Conservation (phyloP, 2,888 invertebrate species). For the Caenorhabditis becei region DNA sequence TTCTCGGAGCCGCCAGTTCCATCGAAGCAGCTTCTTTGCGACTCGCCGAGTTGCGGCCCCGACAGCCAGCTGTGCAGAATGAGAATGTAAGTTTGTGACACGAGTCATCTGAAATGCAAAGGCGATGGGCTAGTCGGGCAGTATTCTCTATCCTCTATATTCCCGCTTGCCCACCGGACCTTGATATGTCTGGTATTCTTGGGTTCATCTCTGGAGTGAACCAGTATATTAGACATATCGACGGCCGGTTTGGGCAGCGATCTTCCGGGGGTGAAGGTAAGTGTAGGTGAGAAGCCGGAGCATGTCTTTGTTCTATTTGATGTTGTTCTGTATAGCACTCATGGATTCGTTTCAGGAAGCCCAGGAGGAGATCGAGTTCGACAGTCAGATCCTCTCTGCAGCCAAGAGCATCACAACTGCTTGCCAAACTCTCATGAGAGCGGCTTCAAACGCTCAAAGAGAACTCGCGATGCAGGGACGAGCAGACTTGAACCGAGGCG, state of each 20-base stretch:
- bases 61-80: constrained; percentile 50
- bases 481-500: constrained; percentile 16
- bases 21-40: constrained; percentile 98
- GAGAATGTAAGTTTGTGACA: constrained; percentile 40
- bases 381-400: constrained; percentile 98
- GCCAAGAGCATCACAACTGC: constrained; percentile 98
- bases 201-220: constrained; percentile 89
- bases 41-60: constrained; percentile 91
- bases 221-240: constrained; percentile 99
- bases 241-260: constrained; percentile 62
- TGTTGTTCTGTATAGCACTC: background rate
- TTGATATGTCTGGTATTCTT: constrained; percentile 99
- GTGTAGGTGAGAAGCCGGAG: constrained; percentile 21
- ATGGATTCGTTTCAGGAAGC: background rate
- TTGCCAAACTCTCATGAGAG: constrained; percentile 95
- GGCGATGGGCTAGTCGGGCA: constrained; percentile 18
- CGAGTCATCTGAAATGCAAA: background rate
- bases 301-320: background rate
- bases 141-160: constrained; percentile 32
- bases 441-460: constrained; percentile 96
- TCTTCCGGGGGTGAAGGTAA: constrained; percentile 4
- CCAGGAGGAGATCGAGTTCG: constrained; percentile 96
- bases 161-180: constrained; percentile 59
- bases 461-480: constrained; percentile 90
- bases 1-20: constrained; percentile 96